Evolutionary conservation across 2,797 vertebrate genomes (phyloP).

Genomic region (Gymnodraco acuticeps): DNA sequence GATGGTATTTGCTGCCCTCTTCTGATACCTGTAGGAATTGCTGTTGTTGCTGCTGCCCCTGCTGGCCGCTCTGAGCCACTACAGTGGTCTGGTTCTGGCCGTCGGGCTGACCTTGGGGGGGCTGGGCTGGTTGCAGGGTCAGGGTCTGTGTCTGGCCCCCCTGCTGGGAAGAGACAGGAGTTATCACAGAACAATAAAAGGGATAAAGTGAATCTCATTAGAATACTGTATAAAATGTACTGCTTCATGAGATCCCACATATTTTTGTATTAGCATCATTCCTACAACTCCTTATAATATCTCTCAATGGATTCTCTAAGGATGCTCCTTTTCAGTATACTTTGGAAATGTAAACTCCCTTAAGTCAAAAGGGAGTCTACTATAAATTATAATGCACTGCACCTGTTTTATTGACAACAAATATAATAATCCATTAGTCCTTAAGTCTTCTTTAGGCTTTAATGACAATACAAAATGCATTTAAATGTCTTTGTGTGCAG

Average conservation of each 20-base stretch:
- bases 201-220: neutral
- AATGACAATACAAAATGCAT: neutral
- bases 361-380: neutral
- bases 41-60: constrained; percentile 86
- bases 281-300: neutral
- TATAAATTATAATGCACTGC: neutral
- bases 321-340: neutral
- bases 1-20: constrained; percentile 35
- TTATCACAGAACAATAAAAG: constrained; percentile 24
- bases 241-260: neutral
- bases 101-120: constrained; percentile 72
- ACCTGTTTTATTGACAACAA: neutral
- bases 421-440: neutral
- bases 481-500: neutral
- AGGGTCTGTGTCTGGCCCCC: constrained; percentile 91
- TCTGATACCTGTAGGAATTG: constrained; percentile 92
- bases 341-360: neutral
- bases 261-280: neutral
- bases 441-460: neutral
- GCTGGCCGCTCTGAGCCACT: constrained; percentile 80
- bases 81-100: constrained; percentile 76
- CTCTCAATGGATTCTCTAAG: neutral
- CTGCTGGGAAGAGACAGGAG: constrained; percentile 69
- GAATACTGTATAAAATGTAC: neutral
- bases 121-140: constrained; percentile 83